phyloP scores from a whole-genome alignment of 2,797 vertebrate genomes.

The Novumbra hubbsi region DNA sequence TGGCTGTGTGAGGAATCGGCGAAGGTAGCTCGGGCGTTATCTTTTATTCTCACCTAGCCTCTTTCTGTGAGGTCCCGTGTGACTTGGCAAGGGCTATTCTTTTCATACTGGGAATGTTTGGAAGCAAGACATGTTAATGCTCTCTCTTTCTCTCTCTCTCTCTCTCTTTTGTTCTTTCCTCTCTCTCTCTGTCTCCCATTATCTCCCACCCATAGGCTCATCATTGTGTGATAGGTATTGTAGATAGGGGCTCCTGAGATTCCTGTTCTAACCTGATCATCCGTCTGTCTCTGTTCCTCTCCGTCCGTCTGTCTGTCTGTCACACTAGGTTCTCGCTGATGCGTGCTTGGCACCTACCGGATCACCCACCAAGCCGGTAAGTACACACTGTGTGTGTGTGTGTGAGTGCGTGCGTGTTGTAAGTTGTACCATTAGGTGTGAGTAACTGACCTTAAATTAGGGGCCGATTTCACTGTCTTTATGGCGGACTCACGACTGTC shows the following conservation, averaged over 20 bases:
- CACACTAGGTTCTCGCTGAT: constrained; percentile 45
- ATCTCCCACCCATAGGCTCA: neutral
- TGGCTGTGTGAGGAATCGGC: neutral
- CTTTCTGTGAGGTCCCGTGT: neutral
- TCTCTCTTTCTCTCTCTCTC: neutral
- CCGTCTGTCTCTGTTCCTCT: constrained; percentile 23
- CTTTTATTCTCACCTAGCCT: neutral
- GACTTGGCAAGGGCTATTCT: neutral
- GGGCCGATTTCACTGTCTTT: neutral
- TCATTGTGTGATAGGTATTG: neutral
- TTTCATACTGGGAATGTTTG: neutral
- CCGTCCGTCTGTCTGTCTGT: constrained; percentile 25
- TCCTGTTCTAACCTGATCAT: neutral
- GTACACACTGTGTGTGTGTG: neutral
- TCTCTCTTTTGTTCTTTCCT: neutral
- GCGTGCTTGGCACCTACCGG: neutral
- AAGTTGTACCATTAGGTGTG: no score
- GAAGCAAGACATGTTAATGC: neutral
- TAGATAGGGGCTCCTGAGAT: neutral
- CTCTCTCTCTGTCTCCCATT: neutral
- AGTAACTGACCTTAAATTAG: no score
- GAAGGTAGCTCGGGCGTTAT: neutral
- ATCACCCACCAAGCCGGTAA: neutral
- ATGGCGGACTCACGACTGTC: neutral
- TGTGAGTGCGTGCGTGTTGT: neutral